Conservation (phyloP, 2,888 invertebrate genomes). For the Drepanosiphum platanoidis region DNA sequence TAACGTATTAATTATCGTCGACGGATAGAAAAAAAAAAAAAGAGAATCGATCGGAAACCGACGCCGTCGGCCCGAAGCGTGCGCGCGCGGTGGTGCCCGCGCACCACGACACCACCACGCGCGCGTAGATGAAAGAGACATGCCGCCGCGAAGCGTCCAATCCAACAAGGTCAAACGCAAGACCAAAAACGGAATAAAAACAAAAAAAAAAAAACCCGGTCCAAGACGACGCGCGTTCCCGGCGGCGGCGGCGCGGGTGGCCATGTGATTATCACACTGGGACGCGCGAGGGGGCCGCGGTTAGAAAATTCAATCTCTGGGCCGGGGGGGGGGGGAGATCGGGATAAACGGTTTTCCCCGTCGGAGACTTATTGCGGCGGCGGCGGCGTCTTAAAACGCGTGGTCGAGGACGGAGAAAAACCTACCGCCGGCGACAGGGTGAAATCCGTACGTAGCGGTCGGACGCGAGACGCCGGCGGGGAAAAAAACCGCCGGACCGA, state of each 20-base stretch:
- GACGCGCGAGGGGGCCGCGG: not conserved
- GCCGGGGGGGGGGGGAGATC: not conserved
- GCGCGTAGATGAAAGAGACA: not conserved
- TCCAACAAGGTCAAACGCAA: constrained; percentile 20
- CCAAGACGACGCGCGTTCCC: no score
- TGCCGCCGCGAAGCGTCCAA: no score
- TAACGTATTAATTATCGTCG: no score
- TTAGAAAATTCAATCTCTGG: not conserved
- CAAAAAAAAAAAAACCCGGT: not conserved
- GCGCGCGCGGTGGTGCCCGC: not conserved
- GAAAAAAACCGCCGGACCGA: no score
- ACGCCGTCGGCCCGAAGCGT: not conserved
- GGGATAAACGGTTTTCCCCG: no score
- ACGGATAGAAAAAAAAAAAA: no score
- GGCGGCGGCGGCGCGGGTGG: not conserved
- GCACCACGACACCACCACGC: not conserved
- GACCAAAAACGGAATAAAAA: not conserved
- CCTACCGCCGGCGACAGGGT: no score
- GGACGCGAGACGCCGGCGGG: no score
- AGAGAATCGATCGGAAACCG: not conserved
- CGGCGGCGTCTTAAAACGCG: not conserved
- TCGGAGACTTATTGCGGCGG: constrained; percentile 11
- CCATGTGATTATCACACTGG: constrained; percentile 51
- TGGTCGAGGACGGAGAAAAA: not conserved
- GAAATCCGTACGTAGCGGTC: no score